Conservation (phyloP, 2,888 invertebrate genomes). For the Volucella bombylans region DNA sequence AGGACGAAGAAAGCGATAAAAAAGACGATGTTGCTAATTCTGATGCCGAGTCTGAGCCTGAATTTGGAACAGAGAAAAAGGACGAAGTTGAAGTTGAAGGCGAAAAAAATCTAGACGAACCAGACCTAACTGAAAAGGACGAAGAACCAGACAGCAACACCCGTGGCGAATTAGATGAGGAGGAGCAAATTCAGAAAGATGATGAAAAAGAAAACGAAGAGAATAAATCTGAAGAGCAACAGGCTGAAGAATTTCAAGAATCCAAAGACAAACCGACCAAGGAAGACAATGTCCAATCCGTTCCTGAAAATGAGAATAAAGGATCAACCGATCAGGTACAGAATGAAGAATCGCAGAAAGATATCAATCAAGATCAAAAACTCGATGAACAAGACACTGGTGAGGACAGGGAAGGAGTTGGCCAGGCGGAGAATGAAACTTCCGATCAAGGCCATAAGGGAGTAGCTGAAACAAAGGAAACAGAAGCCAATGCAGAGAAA, state of each 20-base stretch:
- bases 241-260: slow-evolving; percentile 80
- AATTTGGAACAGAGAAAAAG: slow-evolving; percentile 79
- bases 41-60: slow-evolving; percentile 59
- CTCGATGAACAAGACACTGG: slow-evolving; percentile 84
- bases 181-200: slow-evolving; percentile 82
- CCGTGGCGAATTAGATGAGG: slow-evolving; percentile 79
- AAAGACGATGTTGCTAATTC: slow-evolving; percentile 79
- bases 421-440: slow-evolving; percentile 88
- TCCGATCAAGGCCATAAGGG: slow-evolving; percentile 87
- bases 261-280: slow-evolving; percentile 81
- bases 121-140: slow-evolving; percentile 75
- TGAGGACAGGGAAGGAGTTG: slow-evolving; percentile 86
- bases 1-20: slow-evolving; percentile 83
- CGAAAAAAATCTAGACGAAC: slow-evolving; percentile 83
- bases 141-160: slow-evolving; percentile 83
- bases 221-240: slow-evolving; percentile 81
- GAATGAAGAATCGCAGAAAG: slow-evolving; percentile 81
- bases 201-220: slow-evolving; percentile 85
- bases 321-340: slow-evolving; percentile 81
- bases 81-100: slow-evolving; percentile 84
- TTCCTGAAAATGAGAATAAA: slow-evolving; percentile 79
- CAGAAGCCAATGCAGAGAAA: slow-evolving; percentile 80
- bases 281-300: slow-evolving; percentile 81
- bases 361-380: slow-evolving; percentile 83
- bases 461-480: slow-evolving; percentile 81